Conservation (phyloP, 1,140 invertebrate species). For the Drosophila virilis region DNA sequence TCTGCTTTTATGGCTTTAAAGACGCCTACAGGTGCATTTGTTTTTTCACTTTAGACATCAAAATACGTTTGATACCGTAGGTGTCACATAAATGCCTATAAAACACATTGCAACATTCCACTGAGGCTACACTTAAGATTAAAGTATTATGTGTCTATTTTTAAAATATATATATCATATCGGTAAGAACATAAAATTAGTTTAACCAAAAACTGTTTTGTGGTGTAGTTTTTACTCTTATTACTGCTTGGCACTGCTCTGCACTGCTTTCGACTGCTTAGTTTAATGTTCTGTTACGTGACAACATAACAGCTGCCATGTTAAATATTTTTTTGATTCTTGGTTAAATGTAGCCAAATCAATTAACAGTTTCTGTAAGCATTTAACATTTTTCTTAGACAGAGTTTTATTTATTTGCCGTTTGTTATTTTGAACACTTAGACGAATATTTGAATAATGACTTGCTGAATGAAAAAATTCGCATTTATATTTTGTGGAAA, state of each 20-base stretch:
- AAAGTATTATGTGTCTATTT: too few species aligned
- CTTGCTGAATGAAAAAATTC: background rate
- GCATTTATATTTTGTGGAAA: background rate
- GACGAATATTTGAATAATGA: background rate
- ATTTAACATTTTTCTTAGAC: too few species aligned
- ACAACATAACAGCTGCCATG: background rate
- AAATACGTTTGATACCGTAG: background rate
- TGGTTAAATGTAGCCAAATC: background rate
- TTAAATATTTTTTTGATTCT: too few species aligned
- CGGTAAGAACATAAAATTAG: too few species aligned
- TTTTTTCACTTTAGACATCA: background rate
- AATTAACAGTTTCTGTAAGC: background rate
- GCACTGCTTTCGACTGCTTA: background rate
- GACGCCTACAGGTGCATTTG: slow-evolving; percentile 1
- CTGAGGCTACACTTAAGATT: too few species aligned
- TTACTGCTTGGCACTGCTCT: slow-evolving; percentile 8
- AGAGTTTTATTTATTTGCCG: too few species aligned
- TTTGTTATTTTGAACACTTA: too few species aligned
- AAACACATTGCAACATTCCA: background rate
- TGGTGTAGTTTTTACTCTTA: too few species aligned
- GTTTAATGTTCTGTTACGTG: background rate
- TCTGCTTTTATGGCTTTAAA: slow-evolving; percentile 16
- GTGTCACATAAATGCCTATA: background rate
- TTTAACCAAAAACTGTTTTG: too few species aligned
- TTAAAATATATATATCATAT: too few species aligned